Evolutionary conservation across 1,140 invertebrate genomes (phyloP), one percentile per base, ranked within the genome.

Genomic region (Antheraea mylitta): DNA sequence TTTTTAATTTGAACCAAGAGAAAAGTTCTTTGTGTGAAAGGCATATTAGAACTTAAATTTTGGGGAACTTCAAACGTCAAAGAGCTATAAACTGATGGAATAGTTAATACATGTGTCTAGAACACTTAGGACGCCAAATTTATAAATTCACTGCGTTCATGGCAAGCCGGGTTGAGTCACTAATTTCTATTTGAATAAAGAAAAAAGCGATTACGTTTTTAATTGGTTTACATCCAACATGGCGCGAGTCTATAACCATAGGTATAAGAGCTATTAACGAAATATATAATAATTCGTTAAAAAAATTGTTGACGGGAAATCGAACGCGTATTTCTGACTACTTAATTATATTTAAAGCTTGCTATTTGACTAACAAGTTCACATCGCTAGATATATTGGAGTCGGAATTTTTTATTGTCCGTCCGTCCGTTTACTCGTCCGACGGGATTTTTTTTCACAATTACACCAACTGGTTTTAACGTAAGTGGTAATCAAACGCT

Each of bases 321-420:
- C 19, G 60, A 13, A 13, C 36, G 8, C 60, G 60, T 36, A 53
- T 16, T 53, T 53, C 45, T 53, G 6, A 16, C 45, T 53, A 13
- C 9, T 58, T 58, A 66, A 58, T 66, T 30, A 66, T 53, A 59
- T 48, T 38, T 53, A 16, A 66, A 37, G 65, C 48, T 59, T 42
- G 37, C 22, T 66, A 22, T 38, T 66, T n/a, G 59, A 62, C 64
- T 71, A 63, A 71, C 64, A 19, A 66, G 68, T 68, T 67, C 68
- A 65, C 67, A 65, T 68, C 58, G 64, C n/a, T 48, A 68, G 61
- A 70, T 66, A 66, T 36, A 66, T 66, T 53, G 65, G 22, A 16
- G 22, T 59, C 11, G 70, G 68, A 74, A 73, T 77, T 78, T 76
- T 79, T 68, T 45, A 42, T 70, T 62, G 66, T 73, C 64, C 65